phyloP scores from a whole-genome alignment of 1,140 invertebrate species.

The Colletes latitarsis region DNA sequence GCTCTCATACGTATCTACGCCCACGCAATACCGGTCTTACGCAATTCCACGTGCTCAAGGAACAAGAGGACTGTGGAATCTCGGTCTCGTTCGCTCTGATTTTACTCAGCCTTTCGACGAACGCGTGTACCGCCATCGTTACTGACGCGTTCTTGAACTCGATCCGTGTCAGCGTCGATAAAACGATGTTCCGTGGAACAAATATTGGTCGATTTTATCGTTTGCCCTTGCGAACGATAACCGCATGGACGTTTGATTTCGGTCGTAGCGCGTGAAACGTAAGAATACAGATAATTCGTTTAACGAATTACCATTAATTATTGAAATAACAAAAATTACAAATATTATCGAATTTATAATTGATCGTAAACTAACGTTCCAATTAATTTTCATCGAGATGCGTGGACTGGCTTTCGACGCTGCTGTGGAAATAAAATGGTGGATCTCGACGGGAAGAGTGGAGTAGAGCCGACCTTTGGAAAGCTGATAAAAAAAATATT shows the following conservation, averaged over 20 bases:
- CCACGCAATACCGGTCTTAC: constrained; percentile 27
- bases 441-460: not conserved
- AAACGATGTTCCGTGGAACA: not conserved
- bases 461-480: not conserved
- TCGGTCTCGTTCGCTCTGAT: constrained; percentile 4
- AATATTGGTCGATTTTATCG: not conserved
- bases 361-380: too few species aligned
- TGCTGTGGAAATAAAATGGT: constrained; percentile 32
- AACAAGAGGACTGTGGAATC: not conserved
- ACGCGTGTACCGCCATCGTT: not conserved
- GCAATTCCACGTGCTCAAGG: constrained; percentile 44
- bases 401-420: not conserved
- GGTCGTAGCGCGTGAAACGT: not conserved
- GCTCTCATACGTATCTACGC: not conserved
- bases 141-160: not conserved
- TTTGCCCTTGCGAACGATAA: not conserved
- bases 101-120: constrained; percentile 2
- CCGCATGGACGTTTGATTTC: not conserved
- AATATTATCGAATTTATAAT: too few species aligned
- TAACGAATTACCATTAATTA: not conserved
- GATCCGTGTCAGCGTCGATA: not conserved
- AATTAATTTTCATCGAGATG: too few species aligned
- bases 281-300: not conserved
- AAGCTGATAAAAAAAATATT: constrained; percentile 21
- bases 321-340: too few species aligned